Conservation (phyloP, 1,140 invertebrate genomes). For the Augochlora pura region DNA sequence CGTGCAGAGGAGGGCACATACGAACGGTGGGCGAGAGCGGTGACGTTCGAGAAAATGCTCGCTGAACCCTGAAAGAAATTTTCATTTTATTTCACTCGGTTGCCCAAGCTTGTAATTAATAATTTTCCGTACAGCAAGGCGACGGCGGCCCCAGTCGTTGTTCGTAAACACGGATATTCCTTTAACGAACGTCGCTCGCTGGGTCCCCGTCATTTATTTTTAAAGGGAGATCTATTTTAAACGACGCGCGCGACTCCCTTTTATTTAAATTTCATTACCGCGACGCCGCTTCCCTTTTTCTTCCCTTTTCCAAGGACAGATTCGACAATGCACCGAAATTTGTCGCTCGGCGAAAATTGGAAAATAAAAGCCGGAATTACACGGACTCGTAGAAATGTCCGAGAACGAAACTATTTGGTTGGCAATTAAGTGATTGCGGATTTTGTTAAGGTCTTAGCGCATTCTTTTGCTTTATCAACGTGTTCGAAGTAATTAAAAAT, state of each 20-base stretch:
- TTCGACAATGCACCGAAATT: background rate
- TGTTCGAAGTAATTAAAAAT: too few relatives aligned
- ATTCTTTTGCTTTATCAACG: too few relatives aligned
- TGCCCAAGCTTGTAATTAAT: conserved; percentile 59
- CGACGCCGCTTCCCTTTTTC: background rate
- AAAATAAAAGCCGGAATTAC: too few relatives aligned
- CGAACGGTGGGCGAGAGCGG: background rate
- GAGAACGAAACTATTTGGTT: too few relatives aligned
- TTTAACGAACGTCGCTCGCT: conserved; percentile 30
- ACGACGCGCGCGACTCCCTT: background rate
- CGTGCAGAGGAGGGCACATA: background rate
- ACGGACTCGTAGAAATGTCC: too few relatives aligned
- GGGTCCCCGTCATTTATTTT: conserved; percentile 42
- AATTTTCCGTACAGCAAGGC: conserved; percentile 43
- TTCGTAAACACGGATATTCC: conserved; percentile 43
- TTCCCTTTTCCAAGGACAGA: background rate
- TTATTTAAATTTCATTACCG: conserved; percentile 37
- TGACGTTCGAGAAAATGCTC: conserved; percentile 43
- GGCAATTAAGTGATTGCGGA: too few relatives aligned
- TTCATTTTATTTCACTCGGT: conserved; percentile 56
- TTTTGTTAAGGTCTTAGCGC: too few relatives aligned
- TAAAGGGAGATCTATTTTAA: conserved; percentile 29
- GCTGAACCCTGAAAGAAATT: conserved; percentile 63
- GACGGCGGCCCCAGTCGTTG: conserved; percentile 23
- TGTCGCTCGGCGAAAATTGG: too few relatives aligned